Conservation (phyloP, 2,888 invertebrate species). For the Ormyrus nitidulus region DNA sequence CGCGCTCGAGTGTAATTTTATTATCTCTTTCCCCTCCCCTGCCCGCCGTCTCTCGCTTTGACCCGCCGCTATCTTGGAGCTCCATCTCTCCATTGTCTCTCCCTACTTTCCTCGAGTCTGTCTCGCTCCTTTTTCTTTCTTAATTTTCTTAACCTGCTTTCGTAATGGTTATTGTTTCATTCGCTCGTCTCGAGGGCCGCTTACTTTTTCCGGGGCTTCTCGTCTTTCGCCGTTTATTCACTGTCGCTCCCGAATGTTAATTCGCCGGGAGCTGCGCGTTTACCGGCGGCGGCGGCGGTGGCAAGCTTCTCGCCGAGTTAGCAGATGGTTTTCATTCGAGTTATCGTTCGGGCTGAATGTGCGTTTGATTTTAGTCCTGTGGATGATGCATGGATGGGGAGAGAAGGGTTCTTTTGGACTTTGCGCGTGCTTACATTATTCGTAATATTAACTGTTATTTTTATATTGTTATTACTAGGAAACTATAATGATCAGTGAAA, state of each 20-base stretch:
- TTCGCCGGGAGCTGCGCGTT: background rate
- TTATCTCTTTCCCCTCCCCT: slow-evolving; percentile 53
- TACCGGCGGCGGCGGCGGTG: background rate
- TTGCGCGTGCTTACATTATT: no score
- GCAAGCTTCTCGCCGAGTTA: background rate
- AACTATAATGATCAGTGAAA: no score
- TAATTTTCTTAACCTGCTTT: slow-evolving; percentile 33
- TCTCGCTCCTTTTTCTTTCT: slow-evolving; percentile 15
- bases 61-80: slow-evolving; percentile 37
- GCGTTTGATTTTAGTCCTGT: no score
- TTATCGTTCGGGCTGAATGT: no score
- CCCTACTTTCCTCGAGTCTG: background rate
- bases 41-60: slow-evolving; percentile 27
- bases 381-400: no score
- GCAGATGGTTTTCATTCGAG: no score
- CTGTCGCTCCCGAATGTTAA: background rate
- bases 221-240: slow-evolving; percentile 22
- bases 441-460: no score
- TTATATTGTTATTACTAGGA: no score
- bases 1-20: slow-evolving; percentile 58
- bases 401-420: no score
- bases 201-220: background rate
- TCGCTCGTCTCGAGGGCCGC: background rate
- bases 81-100: slow-evolving; percentile 51
- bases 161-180: slow-evolving; percentile 49